A percentile compares a stretch with the other conserved stretches of the same genome.
These are phyloP conservation scores for Colaptes auratus DNA, from an alignment of 2,113 vertebrate genomes.

Conservation along the genomic window DNA sequence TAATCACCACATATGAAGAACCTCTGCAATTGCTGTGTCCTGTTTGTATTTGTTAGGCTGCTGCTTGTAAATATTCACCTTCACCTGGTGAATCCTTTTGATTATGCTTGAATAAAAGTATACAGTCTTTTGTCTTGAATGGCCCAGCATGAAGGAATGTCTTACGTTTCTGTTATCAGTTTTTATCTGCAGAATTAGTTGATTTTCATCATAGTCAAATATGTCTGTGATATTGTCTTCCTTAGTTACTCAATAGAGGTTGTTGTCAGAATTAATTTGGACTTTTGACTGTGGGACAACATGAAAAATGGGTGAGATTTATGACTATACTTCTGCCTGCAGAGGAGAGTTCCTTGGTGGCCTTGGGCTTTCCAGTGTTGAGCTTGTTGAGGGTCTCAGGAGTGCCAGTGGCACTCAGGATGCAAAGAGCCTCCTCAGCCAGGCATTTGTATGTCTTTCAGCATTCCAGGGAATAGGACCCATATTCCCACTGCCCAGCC, in stretches of 20 bases:
- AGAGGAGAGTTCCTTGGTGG: neutral
- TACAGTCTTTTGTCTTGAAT: neutral
- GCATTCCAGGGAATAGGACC: neutral
- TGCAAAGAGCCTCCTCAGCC: accelerated
- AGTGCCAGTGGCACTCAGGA: accelerated
- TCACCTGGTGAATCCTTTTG: neutral
- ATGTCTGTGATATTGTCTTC: accelerated
- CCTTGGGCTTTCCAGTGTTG: neutral
- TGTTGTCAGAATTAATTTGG: neutral
- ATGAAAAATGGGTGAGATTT: neutral
- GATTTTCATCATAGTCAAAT: neutral
- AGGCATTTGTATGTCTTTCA: accelerated
- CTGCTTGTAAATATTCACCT: neutral
- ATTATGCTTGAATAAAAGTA: neutral
- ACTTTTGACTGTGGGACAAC: neutral
- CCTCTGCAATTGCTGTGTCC: neutral
- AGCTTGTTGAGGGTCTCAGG: neutral
- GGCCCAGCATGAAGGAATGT: neutral
- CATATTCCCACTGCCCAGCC: accelerated
- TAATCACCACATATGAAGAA: neutral
- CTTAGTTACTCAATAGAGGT: neutral
- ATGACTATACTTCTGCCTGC: accelerated
- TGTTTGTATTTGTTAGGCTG: neutral
- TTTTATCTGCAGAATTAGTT: neutral
- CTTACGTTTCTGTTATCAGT: neutral